Base-by-base conservation (phyloP, 2,888 invertebrate species). In the Temnothorax ravouxi region DNA sequence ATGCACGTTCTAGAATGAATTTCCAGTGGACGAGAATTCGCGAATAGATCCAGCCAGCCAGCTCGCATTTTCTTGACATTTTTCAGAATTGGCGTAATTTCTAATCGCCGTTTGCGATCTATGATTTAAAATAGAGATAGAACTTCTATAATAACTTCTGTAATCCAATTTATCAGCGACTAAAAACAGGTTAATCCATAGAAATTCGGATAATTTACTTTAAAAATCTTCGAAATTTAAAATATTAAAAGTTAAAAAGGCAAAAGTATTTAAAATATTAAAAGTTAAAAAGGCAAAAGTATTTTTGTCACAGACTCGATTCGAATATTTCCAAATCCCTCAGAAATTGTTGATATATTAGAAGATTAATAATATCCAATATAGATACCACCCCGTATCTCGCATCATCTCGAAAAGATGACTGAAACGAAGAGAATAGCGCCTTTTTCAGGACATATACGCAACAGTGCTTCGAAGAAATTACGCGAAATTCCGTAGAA, bases 401-500 rank as follows among this genome's bases (percentile, higher is more conserved):
- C 18, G 54, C 18, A 56, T 67, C 69, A 79, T 56, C 21, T 59
- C 56, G 34, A 47, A 69, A 79, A 59, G 47, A 71, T 71, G 69
- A 79, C 69, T 69, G 6, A 41, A 69, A 79, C 3, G 18, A 3
- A 25, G 18, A 80, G 18, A 56, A 44, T 79, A 56, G 21, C 56
- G 25, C 11, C 69, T 79, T 59, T 21, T 34, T 59, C 34, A 71
- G 13, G 29, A 72, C 72, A 15, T 71, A 59, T 47, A 59, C 59
- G 79, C 47, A 47, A 71, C 59, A 71, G 59, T 71, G 72, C 71
- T 56, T 34, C 71, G 56, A 71, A 80, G 59, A 59, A 80, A 80
- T 80, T 80, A 80, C 79, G 71, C 72, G 79, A 59, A 80, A 80
- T 80, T 80, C 79, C 79, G 71, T 59, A 47, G 72, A 71, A 80